These are phyloP conservation scores for Piezodorus guildinii DNA, from an alignment of 1,140 invertebrate species.

Conservation along the genomic window DNA sequence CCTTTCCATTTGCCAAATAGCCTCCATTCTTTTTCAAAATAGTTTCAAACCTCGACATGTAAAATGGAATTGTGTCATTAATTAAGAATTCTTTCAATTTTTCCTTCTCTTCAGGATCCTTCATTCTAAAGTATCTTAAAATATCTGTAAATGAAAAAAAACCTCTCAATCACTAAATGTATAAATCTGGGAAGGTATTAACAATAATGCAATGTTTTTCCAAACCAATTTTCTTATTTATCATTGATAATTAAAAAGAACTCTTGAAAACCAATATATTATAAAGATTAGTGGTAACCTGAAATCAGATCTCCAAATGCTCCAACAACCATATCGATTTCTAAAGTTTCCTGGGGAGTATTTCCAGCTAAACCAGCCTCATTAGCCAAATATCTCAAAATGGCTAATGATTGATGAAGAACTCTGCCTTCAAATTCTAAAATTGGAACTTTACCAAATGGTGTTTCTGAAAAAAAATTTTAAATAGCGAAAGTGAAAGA, in stretches of 20 bases:
- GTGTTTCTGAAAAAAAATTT: neutral
- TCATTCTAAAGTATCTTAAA: no score
- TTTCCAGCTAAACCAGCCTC: neutral
- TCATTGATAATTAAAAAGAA: no score
- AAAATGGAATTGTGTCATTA: conserved; percentile 38
- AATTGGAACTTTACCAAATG: neutral
- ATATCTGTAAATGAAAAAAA: no score
- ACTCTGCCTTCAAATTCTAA: neutral
- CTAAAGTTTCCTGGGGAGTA: neutral
- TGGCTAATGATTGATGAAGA: neutral
- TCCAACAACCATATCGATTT: conserved; percentile 2
- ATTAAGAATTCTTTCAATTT: conserved; percentile 29
- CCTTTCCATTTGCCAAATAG: conserved; percentile 38
- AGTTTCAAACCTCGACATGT: conserved; percentile 41
- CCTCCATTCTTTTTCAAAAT: conserved; percentile 36
- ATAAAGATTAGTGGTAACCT: neutral
- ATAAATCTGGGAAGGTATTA: no score
- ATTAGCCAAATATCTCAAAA: neutral
- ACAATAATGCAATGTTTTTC: no score
- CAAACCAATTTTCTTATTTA: no score
- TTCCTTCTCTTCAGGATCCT: conserved; percentile 27
- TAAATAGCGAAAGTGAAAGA: no score
- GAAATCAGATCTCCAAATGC: neutral
- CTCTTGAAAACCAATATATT: no score
- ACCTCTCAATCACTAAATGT: no score